Conservation (phyloP, 2,888 invertebrate genomes). For the Euplexia lucipara region DNA sequence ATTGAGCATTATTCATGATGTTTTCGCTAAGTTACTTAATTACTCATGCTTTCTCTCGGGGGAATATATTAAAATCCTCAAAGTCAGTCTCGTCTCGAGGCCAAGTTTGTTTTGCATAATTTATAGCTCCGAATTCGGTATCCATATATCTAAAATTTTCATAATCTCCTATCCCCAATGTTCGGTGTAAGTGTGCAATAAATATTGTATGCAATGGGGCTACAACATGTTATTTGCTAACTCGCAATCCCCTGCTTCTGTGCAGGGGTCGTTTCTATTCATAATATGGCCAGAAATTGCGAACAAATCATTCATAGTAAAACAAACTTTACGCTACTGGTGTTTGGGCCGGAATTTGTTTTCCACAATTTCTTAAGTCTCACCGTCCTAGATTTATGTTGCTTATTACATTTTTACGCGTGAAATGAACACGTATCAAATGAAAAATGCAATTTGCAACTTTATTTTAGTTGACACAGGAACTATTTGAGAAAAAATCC, state of each 20-base stretch:
- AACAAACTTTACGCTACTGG: conserved; percentile 68
- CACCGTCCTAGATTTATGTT: conserved; percentile 84
- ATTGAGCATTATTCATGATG: conserved; percentile 74
- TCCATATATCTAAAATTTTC: conserved; percentile 75
- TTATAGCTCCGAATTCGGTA: conserved; percentile 70
- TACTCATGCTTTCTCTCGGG: conserved; percentile 65
- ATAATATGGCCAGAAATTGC: conserved; percentile 82
- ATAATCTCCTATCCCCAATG: conserved; percentile 80
- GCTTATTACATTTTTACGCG: conserved; percentile 89
- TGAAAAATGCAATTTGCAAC: conserved; percentile 81
- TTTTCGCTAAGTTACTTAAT: conserved; percentile 66
- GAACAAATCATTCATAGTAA: conserved; percentile 65
- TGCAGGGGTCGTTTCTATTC: conserved; percentile 83
- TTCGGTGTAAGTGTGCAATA: conserved; percentile 80
- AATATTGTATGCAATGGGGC: conserved; percentile 85
- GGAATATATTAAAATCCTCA: conserved; percentile 65
- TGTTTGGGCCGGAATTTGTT: conserved; percentile 59
- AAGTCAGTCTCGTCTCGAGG: conserved; percentile 55
- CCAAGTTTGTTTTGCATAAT: conserved; percentile 66
- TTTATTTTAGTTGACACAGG: conserved; percentile 77
- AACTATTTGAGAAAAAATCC: conserved; percentile 72
- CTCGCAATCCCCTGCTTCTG: conserved; percentile 78
- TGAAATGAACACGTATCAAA: conserved; percentile 83
- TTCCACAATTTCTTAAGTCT: conserved; percentile 55
- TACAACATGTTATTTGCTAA: conserved; percentile 86